Evolutionary conservation across 2,113 vertebrate genomes (phyloP), one percentile per base, ranked within the genome.

Genomic region (Tetrax tetrax): DNA sequence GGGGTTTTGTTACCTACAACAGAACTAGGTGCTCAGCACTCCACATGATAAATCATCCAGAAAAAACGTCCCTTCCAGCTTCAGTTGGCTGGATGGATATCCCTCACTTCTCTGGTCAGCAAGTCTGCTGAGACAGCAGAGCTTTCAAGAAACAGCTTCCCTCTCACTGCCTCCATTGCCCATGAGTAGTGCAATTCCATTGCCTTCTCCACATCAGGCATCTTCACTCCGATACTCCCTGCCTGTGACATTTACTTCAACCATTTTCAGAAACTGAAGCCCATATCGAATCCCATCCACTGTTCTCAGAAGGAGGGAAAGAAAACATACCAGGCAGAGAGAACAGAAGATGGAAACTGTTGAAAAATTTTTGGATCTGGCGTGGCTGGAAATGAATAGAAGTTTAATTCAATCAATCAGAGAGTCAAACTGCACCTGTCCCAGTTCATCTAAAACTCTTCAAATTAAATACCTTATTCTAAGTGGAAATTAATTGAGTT

Each of bases 401-500:
- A 96, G 68, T 56, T 88, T 93, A 72, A 97, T 79, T 91, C 71
- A 61, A 47, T 91, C 93, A 95, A 48, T 95, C 68, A 95, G 75
- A 86, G 71, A 95, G 78, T 91, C 84, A 94, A 94, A 90, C 91
- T 78, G 78, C 89, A 96, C 72, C 70, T 96, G 77, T n/a, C 68
- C 76, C 43, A 79, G 65, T 86, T 91, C 80, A 94, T 92, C 74
- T 82, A 45, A 94, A 97, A 96, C 85, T 90, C 75, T 87, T 81
- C 71, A 94, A 61, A 95, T 83, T 93, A 96, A 96, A 94, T 78
- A 94, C 90, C 69, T 91, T 86, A 83, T 97, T 96, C 89, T 96
- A 94, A 97, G 45, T 94, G 66, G 90, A 97, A 95, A 97, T 96
- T 97, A 96, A 95, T 92, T 83, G 77, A 96, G 76, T 96, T 97